Percentiles rank a stretch among this genome's conserved stretches.
Conservation (phyloP, 2,888 invertebrate species). For the Terebella lapidaria region DNA sequence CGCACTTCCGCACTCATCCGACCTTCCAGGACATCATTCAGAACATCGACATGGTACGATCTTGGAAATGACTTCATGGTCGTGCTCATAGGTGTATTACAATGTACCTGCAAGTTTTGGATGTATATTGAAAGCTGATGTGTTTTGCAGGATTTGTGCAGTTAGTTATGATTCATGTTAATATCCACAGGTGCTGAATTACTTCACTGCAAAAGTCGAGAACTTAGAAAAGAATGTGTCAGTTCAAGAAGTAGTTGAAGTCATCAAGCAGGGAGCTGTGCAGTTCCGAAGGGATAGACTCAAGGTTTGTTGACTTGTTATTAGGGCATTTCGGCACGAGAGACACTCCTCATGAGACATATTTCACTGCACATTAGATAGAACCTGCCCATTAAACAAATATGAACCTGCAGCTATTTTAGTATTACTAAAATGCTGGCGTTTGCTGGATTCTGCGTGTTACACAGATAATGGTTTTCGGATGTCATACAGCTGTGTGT, state of each 20-base stretch:
- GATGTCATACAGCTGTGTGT: no score
- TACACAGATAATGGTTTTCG: no score
- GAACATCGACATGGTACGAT: conserved; percentile 83
- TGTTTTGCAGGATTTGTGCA: neutral
- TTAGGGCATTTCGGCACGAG: no score
- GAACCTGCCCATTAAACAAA: neutral
- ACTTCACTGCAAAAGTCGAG: conserved; percentile 66
- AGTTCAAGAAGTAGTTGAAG: conserved; percentile 78
- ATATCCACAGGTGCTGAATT: conserved; percentile 61
- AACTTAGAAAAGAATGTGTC: conserved; percentile 63
- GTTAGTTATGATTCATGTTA: neutral
- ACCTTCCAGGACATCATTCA: conserved; percentile 86
- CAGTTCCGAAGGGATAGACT: conserved; percentile 92
- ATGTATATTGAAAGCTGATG: neutral
- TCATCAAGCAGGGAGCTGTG: conserved; percentile 84
- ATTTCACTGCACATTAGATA: neutral
- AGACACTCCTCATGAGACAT: neutral
- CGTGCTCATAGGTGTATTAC: neutral
- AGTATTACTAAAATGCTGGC: no score
- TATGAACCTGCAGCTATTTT: neutral
- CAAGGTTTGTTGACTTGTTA: conserved; percentile 62
- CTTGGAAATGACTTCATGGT: neutral
- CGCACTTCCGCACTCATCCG: conserved; percentile 69
- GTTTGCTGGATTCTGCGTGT: no score
- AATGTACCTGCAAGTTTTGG: no score